These are phyloP conservation scores for Eulemur rubriventer DNA, from an alignment of 2,797 vertebrate genomes.

Conservation along the genomic window DNA sequence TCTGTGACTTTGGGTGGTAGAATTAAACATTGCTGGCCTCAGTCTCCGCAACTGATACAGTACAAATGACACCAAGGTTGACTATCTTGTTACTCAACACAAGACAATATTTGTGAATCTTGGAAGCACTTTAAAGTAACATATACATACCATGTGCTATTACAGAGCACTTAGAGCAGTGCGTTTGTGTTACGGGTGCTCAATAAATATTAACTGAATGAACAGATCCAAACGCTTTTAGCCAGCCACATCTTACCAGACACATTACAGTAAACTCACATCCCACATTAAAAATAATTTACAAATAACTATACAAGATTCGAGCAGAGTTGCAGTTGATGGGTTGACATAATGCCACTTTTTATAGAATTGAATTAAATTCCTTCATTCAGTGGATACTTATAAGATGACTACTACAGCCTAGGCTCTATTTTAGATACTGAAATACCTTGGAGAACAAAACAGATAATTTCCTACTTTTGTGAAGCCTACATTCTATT, in stretches of 20 bases:
- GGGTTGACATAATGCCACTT: not conserved
- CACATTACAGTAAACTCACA: not conserved
- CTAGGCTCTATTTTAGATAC: not conserved
- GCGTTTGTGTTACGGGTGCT: not conserved
- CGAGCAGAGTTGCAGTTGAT: not conserved
- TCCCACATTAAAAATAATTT: not conserved
- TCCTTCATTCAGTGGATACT: not conserved
- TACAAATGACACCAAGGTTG: not conserved
- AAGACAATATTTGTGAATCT: not conserved
- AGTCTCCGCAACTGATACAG: not conserved
- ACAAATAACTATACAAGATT: not conserved
- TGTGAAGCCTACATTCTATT: not conserved
- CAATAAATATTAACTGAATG: not conserved
- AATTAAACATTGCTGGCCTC: slow-evolving; percentile 23
- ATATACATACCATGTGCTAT: not conserved
- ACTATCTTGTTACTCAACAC: not conserved
- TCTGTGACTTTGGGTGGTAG: not conserved
- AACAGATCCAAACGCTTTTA: not conserved
- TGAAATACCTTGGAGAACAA: not conserved
- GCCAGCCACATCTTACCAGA: not conserved
- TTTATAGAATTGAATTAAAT: not conserved
- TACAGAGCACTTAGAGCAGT: not conserved
- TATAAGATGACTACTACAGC: not conserved
- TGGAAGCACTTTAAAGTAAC: not conserved
- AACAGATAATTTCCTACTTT: not conserved